phyloP scores from a whole-genome alignment of 2,888 invertebrate genomes.

The Netelia virgata region DNA sequence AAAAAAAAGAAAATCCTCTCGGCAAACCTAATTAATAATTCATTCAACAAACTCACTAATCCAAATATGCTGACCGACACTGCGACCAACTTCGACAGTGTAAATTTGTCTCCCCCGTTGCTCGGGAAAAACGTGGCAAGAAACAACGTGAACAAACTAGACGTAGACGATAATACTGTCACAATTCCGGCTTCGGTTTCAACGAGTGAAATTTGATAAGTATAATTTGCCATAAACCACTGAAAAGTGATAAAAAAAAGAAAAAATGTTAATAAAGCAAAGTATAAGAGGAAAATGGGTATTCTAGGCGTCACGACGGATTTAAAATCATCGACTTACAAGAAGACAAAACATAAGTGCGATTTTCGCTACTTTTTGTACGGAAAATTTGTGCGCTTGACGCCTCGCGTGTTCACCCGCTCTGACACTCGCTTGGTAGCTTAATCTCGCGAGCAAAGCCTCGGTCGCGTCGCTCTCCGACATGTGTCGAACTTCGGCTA shows the following conservation, averaged over 20 bases:
- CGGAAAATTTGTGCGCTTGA: slow-evolving; percentile 91
- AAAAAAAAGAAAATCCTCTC: slow-evolving; percentile 43
- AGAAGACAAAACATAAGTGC: slow-evolving; percentile 94
- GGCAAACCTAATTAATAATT: background rate
- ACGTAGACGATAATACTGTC: slow-evolving; percentile 94
- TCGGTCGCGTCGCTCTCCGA: slow-evolving; percentile 96
- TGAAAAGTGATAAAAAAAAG: slow-evolving; percentile 84
- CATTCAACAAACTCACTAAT: slow-evolving; percentile 87
- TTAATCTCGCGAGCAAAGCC: slow-evolving; percentile 95
- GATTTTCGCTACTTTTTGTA: slow-evolving; percentile 92
- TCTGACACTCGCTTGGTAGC: slow-evolving; percentile 96
- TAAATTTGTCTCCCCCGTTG: slow-evolving; percentile 92
- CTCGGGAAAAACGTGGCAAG: slow-evolving; percentile 95
- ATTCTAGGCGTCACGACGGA: background rate
- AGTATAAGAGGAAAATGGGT: background rate
- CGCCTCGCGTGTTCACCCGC: slow-evolving; percentile 92
- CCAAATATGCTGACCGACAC: slow-evolving; percentile 92
- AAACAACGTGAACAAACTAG: slow-evolving; percentile 95
- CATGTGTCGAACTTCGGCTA: slow-evolving; percentile 96
- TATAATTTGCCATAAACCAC: slow-evolving; percentile 98
- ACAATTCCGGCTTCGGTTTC: slow-evolving; percentile 95
- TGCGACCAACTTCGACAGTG: slow-evolving; percentile 93
- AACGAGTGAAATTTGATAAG: slow-evolving; percentile 95
- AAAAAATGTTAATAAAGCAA: slow-evolving; percentile 14
- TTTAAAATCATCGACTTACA: slow-evolving; percentile 86